Base-by-base conservation (phyloP, 2,888 invertebrate species). In the Thelaira solivaga region DNA sequence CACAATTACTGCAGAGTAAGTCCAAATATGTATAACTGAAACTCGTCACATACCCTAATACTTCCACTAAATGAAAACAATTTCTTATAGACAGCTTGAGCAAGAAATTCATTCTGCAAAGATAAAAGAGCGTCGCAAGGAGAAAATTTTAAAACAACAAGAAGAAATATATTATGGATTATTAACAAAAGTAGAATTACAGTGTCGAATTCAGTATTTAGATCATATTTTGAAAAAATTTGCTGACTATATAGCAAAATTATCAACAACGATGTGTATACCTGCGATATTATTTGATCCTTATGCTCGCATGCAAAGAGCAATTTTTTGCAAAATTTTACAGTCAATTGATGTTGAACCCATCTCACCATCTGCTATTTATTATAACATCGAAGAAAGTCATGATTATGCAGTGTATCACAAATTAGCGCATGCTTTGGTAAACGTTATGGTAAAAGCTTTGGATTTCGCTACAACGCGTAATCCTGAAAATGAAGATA, bases 301-400 rank as follows among this genome's bases (percentile, higher is more conserved):
- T 0, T 87, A 86, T 78, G 83, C 84, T 1, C 84, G 87, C 16
- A 87, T 86, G 87, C 86, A 86, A 76, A 86, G 86, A 18, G 85
- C 84, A 31, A 84, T 86, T 47, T 86, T 87, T 57, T 87, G 86
- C 29, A 86, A 87, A 57, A 86, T 86, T 1, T 55, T 86, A 26
- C 69, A 84, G 57, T 84, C 86, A n/a, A 85, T 86, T 26, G 86
- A 86, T 1, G 84, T 86, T 3, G 86, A 86, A 74, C 86, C 86
- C 0, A 80, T 82, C 1, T 82, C 81, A 1, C 85, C 86, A 34
- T 81, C 84, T 51, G 84, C 84, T 4, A 84, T 84, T 26, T 86
- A 85, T 61, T 86, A 86, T 29, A 85, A 84, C 47, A 86, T 83
- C 31, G 82, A 83, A 39, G 86, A 86, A 34, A 84, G 85, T 39